These are phyloP conservation scores for Tautogolabrus adspersus DNA, from an alignment of 2,113 vertebrate species.

Conservation along the genomic window DNA sequence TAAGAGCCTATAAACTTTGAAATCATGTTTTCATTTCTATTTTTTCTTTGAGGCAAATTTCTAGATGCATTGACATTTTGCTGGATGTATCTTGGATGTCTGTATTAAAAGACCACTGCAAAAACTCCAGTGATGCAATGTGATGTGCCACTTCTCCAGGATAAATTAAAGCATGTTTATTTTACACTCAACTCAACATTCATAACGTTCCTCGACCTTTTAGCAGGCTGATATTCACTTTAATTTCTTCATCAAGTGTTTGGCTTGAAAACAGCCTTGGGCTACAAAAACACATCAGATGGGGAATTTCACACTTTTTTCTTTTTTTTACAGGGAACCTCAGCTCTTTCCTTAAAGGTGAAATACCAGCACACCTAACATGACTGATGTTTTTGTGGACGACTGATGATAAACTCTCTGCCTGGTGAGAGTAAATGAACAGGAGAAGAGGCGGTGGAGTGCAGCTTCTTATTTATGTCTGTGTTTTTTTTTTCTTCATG, in stretches of 20 bases:
- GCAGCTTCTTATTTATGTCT: constrained; percentile 56
- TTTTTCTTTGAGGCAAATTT: too few species aligned
- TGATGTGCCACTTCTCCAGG: neutral
- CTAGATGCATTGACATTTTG: neutral
- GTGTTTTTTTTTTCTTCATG: neutral
- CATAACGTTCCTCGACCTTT: constrained; percentile 1
- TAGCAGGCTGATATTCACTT: constrained; percentile 12
- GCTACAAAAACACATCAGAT: constrained; percentile 62
- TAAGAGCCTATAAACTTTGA: too few species aligned
- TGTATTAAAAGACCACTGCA: neutral
- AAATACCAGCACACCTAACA: constrained; percentile 35
- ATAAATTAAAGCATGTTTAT: constrained; percentile 25
- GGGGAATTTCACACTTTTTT: constrained; percentile 46
- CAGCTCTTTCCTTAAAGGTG: constrained; percentile 27
- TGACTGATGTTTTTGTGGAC: constrained; percentile 56
- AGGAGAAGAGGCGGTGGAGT: constrained; percentile 12
- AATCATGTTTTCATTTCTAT: too few species aligned
- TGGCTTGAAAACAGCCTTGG: constrained; percentile 36
- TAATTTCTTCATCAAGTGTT: constrained; percentile 53
- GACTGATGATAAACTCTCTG: constrained; percentile 51
- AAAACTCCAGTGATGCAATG: neutral
- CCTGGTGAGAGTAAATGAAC: constrained; percentile 53
- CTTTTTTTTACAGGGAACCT: constrained; percentile 21
- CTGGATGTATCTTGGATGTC: neutral
- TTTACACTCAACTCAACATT: constrained; percentile 24